Evolutionary conservation across 2,888 invertebrate genomes (phyloP).

Genomic region (Dolomedes plantarius): DNA sequence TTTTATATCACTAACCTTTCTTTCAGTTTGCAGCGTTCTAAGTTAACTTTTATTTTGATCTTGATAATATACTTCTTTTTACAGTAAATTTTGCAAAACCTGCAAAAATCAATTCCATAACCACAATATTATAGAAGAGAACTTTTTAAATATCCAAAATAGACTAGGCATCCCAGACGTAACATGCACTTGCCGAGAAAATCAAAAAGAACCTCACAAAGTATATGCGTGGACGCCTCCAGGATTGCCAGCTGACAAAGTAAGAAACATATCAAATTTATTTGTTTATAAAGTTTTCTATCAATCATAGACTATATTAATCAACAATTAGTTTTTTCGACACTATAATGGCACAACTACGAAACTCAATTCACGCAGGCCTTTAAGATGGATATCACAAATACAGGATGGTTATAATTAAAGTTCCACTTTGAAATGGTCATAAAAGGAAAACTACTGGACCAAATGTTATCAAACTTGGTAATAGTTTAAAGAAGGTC

Average conservation of each 20-base stretch:
- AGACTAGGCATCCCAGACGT: constrained; percentile 76
- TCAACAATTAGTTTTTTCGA: too few relatives aligned
- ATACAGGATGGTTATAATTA: too few relatives aligned
- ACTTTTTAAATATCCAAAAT: constrained; percentile 83
- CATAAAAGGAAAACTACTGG: too few relatives aligned
- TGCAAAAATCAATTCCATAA: constrained; percentile 91
- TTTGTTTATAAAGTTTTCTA: too few relatives aligned
- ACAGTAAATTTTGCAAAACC: constrained; percentile 92
- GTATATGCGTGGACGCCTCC: constrained; percentile 87
- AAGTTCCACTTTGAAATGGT: too few relatives aligned
- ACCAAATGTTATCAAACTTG: too few relatives aligned
- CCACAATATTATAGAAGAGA: constrained; percentile 92
- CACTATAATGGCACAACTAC: not conserved
- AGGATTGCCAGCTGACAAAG: constrained; percentile 81
- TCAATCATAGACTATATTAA: not conserved
- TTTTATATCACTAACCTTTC: too few relatives aligned
- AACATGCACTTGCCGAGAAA: constrained; percentile 40
- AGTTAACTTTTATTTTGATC: too few relatives aligned
- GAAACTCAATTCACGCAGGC: not conserved
- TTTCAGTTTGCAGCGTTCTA: too few relatives aligned
- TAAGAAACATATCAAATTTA: constrained; percentile 74
- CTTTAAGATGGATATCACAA: too few relatives aligned
- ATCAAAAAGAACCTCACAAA: constrained; percentile 75
- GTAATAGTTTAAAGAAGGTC: too few relatives aligned
- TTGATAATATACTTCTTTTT: constrained; percentile 61